Evolutionary conservation across 1,140 invertebrate species (phyloP).

Genomic region (Probaryconus sp.): DNA sequence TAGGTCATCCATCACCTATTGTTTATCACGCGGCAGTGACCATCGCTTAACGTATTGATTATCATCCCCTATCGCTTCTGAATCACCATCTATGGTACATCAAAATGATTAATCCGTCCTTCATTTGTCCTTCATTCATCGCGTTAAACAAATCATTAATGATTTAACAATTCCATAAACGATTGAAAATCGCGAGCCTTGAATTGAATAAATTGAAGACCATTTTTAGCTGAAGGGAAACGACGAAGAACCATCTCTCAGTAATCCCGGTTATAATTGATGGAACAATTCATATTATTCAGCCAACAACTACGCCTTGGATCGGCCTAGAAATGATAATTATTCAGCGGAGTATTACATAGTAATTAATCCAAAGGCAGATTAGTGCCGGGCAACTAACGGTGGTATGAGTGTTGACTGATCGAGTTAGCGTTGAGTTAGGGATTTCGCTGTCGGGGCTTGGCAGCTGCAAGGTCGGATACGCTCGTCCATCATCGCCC

Average conservation of each 20-base stretch:
- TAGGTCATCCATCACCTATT: no score
- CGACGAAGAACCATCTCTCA: no score
- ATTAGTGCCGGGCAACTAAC: slow-evolving; percentile 69
- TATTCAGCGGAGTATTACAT: slow-evolving; percentile 72
- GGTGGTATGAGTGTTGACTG: slow-evolving; percentile 73
- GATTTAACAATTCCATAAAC: no score
- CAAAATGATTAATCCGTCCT: no score
- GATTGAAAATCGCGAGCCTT: slow-evolving; percentile 25
- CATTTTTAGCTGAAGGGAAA: no score
- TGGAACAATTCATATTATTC: slow-evolving; percentile 3
- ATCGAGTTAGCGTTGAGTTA: slow-evolving; percentile 77
- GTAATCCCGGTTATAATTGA: slow-evolving; percentile 34
- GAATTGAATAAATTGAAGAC: no score
- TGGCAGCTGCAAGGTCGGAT: slow-evolving; percentile 72
- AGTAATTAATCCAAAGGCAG: slow-evolving; percentile 76
- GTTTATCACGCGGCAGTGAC: no score
- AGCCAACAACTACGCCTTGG: slow-evolving; percentile 20
- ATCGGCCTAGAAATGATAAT: slow-evolving; percentile 69
- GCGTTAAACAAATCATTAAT: no score
- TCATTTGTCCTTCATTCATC: no score
- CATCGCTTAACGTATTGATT: no score
- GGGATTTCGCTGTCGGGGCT: slow-evolving; percentile 73
- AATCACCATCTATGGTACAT: no score
- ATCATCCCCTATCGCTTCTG: no score
- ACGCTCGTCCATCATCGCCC: slow-evolving; percentile 77